Evolutionary conservation across 35 echinoderm and acorn worm genomes (phyloP).

Genomic region (Heliocidaris erythrogramma): DNA sequence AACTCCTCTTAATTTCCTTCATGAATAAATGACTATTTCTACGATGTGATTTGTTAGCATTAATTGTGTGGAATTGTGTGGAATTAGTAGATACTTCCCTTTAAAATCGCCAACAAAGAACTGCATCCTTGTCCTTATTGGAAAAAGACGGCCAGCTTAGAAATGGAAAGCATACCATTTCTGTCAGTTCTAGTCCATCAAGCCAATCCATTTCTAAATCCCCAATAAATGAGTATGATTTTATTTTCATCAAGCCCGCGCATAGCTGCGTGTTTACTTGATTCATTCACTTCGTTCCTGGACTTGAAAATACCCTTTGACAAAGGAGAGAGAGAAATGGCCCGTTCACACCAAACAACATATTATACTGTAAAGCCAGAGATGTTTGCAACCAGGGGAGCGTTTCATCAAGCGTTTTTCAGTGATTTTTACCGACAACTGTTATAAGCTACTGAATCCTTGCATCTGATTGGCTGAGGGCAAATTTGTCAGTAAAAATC

Average conservation of each 20-base stretch:
- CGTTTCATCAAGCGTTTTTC: no score
- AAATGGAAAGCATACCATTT: neutral
- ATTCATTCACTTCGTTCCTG: neutral
- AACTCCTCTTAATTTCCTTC: no score
- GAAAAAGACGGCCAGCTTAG: neutral
- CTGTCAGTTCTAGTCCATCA: neutral
- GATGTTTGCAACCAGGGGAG: no score
- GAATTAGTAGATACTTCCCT: neutral
- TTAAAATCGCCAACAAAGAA: neutral
- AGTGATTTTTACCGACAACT: no score
- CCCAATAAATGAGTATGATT: constrained; percentile 18
- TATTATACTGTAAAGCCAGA: no score
- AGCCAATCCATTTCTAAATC: neutral
- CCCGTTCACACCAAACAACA: no score
- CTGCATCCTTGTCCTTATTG: neutral
- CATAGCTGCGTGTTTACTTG: constrained; percentile 1
- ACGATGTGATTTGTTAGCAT: no score
- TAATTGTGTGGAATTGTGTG: no score
- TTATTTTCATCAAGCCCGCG: neutral
- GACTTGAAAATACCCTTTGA: neutral
- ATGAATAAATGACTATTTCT: no score
- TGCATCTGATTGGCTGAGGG: no score
- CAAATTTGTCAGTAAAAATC: no score
- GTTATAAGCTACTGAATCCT: no score
- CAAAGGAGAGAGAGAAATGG: neutral